Evolutionary conservation across 2,888 invertebrate genomes (phyloP).

Genomic region (Selenia dentaria): DNA sequence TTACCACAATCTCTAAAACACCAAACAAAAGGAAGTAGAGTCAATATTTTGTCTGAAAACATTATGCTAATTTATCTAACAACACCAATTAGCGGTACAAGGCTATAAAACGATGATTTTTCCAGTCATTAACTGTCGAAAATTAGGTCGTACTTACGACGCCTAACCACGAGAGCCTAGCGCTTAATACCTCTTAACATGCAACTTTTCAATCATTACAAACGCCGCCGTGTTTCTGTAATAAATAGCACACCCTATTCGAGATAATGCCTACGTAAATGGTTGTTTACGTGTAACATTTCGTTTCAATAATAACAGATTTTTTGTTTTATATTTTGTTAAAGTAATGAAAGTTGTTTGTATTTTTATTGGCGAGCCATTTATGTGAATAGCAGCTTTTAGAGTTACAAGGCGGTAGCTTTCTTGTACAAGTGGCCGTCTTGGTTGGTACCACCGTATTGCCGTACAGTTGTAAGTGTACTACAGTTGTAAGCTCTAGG

Average conservation of each 20-base stretch:
- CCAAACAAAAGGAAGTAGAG: too few relatives aligned
- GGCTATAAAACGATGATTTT: slow-evolving; percentile 54
- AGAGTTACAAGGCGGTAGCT: too few relatives aligned
- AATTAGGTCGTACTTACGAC: slow-evolving; percentile 67
- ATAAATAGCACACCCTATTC: slow-evolving; percentile 12
- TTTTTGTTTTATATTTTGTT: too few relatives aligned
- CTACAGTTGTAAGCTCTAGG: too few relatives aligned
- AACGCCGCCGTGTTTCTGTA: slow-evolving; percentile 19
- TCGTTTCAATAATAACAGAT: neutral
- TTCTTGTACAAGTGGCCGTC: too few relatives aligned
- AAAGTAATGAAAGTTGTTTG: too few relatives aligned
- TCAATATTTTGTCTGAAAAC: too few relatives aligned
- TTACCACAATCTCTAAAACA: too few relatives aligned
- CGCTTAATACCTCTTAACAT: slow-evolving; percentile 66
- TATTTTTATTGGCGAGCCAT: too few relatives aligned
- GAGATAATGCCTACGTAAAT: neutral
- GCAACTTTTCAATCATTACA: slow-evolving; percentile 71
- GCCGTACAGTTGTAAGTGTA: too few relatives aligned
- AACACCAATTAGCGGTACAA: slow-evolving; percentile 49
- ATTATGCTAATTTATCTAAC: slow-evolving; percentile 17
- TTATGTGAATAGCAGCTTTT: too few relatives aligned
- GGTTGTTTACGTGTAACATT: neutral
- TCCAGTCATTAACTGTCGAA: slow-evolving; percentile 60
- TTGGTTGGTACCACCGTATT: too few relatives aligned
- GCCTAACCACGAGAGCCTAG: slow-evolving; percentile 51